These are phyloP conservation scores for Dolichopus griseipennis DNA, from an alignment of 2,888 invertebrate genomes.

Conservation along the genomic window DNA sequence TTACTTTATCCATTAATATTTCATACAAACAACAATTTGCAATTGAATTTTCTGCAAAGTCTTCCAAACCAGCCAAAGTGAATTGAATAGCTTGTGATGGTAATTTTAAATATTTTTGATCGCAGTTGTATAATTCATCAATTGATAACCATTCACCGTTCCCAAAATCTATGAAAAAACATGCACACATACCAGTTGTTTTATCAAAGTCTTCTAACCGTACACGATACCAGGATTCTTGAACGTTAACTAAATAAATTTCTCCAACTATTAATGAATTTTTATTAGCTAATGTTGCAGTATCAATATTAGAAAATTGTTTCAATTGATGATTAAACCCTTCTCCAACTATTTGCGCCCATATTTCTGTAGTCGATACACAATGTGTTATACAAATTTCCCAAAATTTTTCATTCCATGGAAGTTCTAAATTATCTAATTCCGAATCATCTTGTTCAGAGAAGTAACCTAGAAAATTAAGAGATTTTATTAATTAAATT, in stretches of 20 bases:
- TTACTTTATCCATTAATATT: constrained; percentile 46
- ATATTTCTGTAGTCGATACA: constrained; percentile 54
- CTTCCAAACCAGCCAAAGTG: constrained; percentile 61
- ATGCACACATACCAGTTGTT: constrained; percentile 44
- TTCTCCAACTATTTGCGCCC: constrained; percentile 57
- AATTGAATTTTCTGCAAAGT: constrained; percentile 45
- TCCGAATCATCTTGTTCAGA: no score
- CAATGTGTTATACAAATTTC: constrained; percentile 55
- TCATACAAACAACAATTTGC: constrained; percentile 37
- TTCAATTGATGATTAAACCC: constrained; percentile 53
- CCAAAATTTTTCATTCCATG: constrained; percentile 41
- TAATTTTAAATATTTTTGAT: constrained; percentile 54
- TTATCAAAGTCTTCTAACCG: constrained; percentile 45
- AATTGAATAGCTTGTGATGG: constrained; percentile 67
- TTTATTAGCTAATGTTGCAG: constrained; percentile 35
- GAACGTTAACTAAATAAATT: constrained; percentile 41
- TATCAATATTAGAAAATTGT: constrained; percentile 45
- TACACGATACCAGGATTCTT: constrained; percentile 51
- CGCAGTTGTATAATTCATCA: constrained; percentile 51
- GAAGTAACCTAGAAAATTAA: no score
- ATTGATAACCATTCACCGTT: constrained; percentile 53
- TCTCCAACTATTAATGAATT: constrained; percentile 29
- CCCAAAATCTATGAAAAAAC: constrained; percentile 68
- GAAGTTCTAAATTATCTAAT: constrained; percentile 19
- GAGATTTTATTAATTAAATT: no score